phyloP scores from a whole-genome alignment of 37 sponge, comb jelly and placozoan genomes.

The Ianthella basta region DNA sequence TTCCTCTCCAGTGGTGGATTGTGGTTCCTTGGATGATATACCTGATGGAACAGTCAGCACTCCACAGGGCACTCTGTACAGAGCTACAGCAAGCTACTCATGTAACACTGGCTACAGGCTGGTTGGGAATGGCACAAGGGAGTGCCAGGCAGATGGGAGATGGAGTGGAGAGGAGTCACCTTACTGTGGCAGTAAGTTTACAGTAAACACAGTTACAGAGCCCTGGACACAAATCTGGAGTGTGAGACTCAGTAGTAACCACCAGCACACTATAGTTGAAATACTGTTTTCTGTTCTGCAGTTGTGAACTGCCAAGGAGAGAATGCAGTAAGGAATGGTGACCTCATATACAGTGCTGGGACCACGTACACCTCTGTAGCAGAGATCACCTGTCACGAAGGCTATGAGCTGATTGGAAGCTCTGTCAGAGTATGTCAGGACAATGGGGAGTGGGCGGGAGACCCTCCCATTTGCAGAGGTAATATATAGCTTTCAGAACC shows the following conservation, averaged over 20 bases:
- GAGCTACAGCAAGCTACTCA: not conserved
- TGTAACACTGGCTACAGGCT: slow-evolving; percentile 9
- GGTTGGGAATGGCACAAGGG: slow-evolving; percentile 2
- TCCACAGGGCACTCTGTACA: not conserved
- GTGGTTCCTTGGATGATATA: not conserved
- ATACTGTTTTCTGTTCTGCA: not conserved
- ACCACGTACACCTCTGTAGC: slow-evolving; percentile 20
- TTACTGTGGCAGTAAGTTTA: too few relatives aligned
- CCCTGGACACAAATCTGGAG: too few relatives aligned
- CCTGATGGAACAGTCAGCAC: not conserved
- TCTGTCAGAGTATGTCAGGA: slow-evolving; percentile 3
- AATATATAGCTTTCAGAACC: not conserved
- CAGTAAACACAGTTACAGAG: too few relatives aligned
- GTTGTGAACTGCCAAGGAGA: slow-evolving; percentile 12
- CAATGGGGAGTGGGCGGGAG: not conserved
- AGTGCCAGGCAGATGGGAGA: not conserved
- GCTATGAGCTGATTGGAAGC: not conserved
- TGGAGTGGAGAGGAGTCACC: too few relatives aligned
- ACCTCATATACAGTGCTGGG: slow-evolving; percentile 5
- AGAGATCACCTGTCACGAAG: not conserved
- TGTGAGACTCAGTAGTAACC: too few relatives aligned
- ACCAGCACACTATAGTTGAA: not conserved
- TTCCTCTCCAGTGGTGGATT: not conserved
- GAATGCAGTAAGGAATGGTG: not conserved
- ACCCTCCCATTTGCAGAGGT: not conserved